Conservation (phyloP, 2,888 invertebrate species). For the Xestia ashworthii region DNA sequence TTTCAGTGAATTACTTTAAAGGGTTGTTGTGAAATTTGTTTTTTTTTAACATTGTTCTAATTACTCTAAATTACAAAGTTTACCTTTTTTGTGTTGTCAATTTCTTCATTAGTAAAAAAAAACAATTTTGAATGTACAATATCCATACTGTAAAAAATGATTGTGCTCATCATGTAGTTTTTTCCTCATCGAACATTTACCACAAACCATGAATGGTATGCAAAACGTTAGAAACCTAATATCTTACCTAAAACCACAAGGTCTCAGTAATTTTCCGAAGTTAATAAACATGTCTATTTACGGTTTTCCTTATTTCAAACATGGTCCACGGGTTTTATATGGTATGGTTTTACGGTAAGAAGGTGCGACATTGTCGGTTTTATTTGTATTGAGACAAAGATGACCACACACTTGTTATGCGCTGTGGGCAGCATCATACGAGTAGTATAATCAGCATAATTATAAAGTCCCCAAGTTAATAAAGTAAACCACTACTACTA, state of each 20-base stretch:
- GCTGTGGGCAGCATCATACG: not conserved
- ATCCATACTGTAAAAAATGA: not conserved
- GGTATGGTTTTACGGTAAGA: not conserved
- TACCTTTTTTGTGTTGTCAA: too few species aligned
- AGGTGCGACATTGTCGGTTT: too few species aligned
- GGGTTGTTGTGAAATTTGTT: too few species aligned
- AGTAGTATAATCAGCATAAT: not conserved
- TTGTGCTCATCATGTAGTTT: not conserved
- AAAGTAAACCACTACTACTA: too few species aligned
- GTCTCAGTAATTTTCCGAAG: constrained; percentile 27
- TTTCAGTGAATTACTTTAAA: too few species aligned
- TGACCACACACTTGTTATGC: not conserved
- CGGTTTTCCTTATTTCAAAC: constrained; percentile 48
- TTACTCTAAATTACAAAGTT: too few species aligned
- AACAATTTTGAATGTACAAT: not conserved
- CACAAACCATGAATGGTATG: not conserved
- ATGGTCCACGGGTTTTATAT: not conserved
- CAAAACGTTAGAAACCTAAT: constrained; percentile 2
- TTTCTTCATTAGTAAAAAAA: too few species aligned
- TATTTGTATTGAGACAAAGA: not conserved
- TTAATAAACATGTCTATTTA: constrained; percentile 22
- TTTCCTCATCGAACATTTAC: not conserved
- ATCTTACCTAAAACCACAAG: constrained; percentile 24
- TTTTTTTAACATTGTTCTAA: too few species aligned
- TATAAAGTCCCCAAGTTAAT: not conserved